A percentile compares a stretch with the other conserved stretches of the same genome.
Evolutionary conservation across 2,888 invertebrate species (phyloP).

Genomic region (Eilema caniola): DNA sequence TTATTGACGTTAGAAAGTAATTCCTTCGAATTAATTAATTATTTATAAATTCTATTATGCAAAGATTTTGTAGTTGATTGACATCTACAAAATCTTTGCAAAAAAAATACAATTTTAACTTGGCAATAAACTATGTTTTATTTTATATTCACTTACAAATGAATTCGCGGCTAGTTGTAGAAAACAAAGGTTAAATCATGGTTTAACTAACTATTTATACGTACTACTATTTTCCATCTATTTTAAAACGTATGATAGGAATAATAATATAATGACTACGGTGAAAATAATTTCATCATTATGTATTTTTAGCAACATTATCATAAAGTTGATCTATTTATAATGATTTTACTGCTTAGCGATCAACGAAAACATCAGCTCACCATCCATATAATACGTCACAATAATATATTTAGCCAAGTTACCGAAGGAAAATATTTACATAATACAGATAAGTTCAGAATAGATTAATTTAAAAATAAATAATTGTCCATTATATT

Average conservation of each 20-base stretch:
- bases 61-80: too few species aligned
- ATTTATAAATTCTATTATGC: too few species aligned
- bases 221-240: too few species aligned
- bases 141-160: too few species aligned
- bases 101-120: too few species aligned
- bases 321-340: not conserved
- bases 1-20: too few species aligned
- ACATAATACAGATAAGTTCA: not conserved
- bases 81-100: too few species aligned
- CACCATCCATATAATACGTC: not conserved
- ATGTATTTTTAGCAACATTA: not conserved
- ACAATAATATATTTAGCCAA: constrained; percentile 3
- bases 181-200: too few species aligned
- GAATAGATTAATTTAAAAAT: constrained; percentile 3
- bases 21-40: too few species aligned
- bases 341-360: not conserved
- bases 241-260: not conserved
- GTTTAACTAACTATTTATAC: too few species aligned
- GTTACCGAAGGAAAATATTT: not conserved
- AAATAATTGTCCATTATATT: not conserved
- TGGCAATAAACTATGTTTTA: too few species aligned
- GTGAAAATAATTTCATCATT: not conserved
- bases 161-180: too few species aligned
- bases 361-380: not conserved
- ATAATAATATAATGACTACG: not conserved